Conservation (phyloP, 2,797 vertebrate genomes). For the Myiothlypis coronata region DNA sequence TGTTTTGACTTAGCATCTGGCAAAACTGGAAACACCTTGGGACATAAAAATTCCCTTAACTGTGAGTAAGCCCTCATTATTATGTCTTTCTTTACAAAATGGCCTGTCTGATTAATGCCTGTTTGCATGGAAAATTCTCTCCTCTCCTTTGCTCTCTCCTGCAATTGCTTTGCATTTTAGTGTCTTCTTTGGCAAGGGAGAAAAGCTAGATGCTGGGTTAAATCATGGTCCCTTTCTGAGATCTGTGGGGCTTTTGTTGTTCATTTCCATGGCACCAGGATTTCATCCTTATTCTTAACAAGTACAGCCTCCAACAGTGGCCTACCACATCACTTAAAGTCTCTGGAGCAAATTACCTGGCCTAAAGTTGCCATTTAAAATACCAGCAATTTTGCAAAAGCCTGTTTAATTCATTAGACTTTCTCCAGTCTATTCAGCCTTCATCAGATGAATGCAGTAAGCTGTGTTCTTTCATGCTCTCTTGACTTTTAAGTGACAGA, state of each 20-base stretch:
- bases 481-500: background rate
- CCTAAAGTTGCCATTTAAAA: slow-evolving; percentile 14
- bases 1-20: slow-evolving; percentile 26
- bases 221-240: background rate
- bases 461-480: background rate
- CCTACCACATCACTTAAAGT: background rate
- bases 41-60: slow-evolving; percentile 45
- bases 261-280: background rate
- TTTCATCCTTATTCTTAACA: background rate
- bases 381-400: slow-evolving; percentile 12
- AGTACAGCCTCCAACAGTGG: background rate
- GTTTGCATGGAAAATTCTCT: slow-evolving; percentile 30
- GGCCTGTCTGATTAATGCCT: slow-evolving; percentile 31
- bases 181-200: background rate
- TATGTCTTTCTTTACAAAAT: background rate
- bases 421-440: background rate
- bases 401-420: slow-evolving; percentile 23
- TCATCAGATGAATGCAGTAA: background rate
- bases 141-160: background rate
- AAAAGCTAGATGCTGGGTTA: background rate
- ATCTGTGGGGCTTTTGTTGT: background rate
- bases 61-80: slow-evolving; percentile 48
- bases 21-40: slow-evolving; percentile 35
- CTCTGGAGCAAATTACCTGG: background rate
- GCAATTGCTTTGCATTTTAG: background rate